Evolutionary conservation across 2,888 invertebrate species (phyloP), one percentile per base, ranked within the genome.

Genomic region (Hesperia comma): DNA sequence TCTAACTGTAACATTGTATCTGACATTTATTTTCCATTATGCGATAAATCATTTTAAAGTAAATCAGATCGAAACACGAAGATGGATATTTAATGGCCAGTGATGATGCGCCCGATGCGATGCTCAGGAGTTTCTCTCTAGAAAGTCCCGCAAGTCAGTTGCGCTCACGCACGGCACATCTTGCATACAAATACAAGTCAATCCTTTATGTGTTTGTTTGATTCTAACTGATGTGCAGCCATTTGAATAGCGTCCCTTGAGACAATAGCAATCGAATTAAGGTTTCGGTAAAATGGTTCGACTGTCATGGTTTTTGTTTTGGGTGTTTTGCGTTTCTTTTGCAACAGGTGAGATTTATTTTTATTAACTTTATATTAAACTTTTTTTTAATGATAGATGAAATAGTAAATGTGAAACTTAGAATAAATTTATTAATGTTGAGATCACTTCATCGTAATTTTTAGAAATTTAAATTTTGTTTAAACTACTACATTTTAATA

Each of bases 61-160:
- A 66, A 60, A 51, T 43, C 37, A 46, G 32, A 26, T 76, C 75
- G 79, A 81, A 79, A 80, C 83, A 81, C 78, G 77, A 77, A 80
- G 76, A 81, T 83, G 77, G 76, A 72, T 75, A 77, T 81, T 82
- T 79, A 77, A 76, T 76, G 79, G 73, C 76, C 76, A 78, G 80
- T 81, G 76, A 82, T 81, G 79, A 79, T 78, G 78, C 74, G 75
- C 74, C 79, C 77, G 79, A 75, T 61, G 61, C 67, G 67, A 78
- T 80, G 80, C 83, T 83, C 86, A 83, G 84, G 87, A 90, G 88
- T 93, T 92, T 93, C 93, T 84, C 82, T 85, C 80, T 88, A 93
- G 93, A 93, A 93, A 93, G 93, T 92, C 86, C 88, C 87, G 86
- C 85, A 85, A 86, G 82, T 78, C 82, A 85, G 88, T 85, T 79